Conservation (phyloP, 2,797 vertebrate species). For the Phaenicophaeus curvirostris region DNA sequence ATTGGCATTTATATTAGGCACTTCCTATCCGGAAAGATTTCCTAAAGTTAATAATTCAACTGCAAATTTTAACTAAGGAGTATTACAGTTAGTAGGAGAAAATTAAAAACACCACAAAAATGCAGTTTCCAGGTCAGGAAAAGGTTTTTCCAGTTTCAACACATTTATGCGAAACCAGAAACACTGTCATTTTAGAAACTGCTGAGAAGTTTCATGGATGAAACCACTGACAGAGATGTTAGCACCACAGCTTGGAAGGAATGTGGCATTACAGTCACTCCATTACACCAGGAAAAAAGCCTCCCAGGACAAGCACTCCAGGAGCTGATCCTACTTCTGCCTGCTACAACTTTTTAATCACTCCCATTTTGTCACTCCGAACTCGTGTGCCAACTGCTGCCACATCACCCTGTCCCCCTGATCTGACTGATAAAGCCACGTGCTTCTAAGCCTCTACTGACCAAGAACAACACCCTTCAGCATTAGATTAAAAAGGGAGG, state of each 20-base stretch:
- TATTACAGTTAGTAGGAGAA: neutral
- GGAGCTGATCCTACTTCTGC: neutral
- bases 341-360: neutral
- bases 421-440: neutral
- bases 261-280: neutral
- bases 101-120: neutral
- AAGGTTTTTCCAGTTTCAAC: neutral
- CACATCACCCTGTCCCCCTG: neutral
- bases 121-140: neutral
- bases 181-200: accelerated
- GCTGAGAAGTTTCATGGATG: neutral
- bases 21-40: neutral
- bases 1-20: neutral
- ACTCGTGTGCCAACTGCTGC: neutral
- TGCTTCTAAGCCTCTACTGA: neutral
- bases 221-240: neutral
- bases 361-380: neutral
- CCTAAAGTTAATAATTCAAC: no score
- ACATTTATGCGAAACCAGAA: neutral
- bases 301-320: neutral
- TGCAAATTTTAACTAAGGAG: neutral
- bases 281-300: neutral
- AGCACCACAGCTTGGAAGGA: neutral
- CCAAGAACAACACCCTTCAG: neutral
- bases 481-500: neutral